Base-by-base conservation (phyloP, 2,888 invertebrate species). In the Anaspis maculata region DNA sequence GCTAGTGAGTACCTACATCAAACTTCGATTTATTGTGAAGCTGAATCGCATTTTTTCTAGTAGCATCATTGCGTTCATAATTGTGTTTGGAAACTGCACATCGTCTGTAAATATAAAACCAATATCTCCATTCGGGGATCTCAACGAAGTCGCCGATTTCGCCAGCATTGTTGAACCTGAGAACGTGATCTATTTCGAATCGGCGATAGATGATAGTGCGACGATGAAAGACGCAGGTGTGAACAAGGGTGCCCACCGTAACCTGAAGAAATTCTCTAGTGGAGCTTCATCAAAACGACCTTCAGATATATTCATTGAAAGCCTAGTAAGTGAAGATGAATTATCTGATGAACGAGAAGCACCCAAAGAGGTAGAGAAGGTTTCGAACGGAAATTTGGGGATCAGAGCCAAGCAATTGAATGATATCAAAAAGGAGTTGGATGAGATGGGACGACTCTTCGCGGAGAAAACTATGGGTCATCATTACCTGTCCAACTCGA, bases 1-100 rank as follows among this genome's bases (percentile, higher is more conserved):
- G n/a, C n/a, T n/a, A n/a, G n/a, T n/a, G n/a, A n/a, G n/a, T n/a
- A n/a, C n/a, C n/a, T n/a, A n/a, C n/a, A n/a, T n/a, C n/a, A n/a
- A n/a, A n/a, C n/a, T n/a, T n/a, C n/a, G n/a, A n/a, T n/a, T n/a
- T n/a, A n/a, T n/a, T n/a, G n/a, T n/a, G n/a, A n/a, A n/a, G n/a
- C n/a, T n/a, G n/a, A 3, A 5, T 15, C 6, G 16, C 5, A 24
- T 12, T 10, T 10, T 12, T n/a, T 13, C 15, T 27, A 27, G 5
- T 26, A 34, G 34, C 13, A 22, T 34, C 15, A 13, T 19, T 22
- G 28, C 29, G 34, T 28, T 28, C 19, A 34, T 34, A 19, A n/a
- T 34, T 9, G 11, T 27, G 15, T 28, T 24, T 29, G 12, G 13
- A 27, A 23, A 22, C 21, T 12, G n/a, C 22, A 15, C n/a, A 15